Percentiles rank a stretch among this genome's conserved stretches.
Evolutionary conservation across 2,888 invertebrate genomes (phyloP).

Genomic region (Cyclophora punctaria): DNA sequence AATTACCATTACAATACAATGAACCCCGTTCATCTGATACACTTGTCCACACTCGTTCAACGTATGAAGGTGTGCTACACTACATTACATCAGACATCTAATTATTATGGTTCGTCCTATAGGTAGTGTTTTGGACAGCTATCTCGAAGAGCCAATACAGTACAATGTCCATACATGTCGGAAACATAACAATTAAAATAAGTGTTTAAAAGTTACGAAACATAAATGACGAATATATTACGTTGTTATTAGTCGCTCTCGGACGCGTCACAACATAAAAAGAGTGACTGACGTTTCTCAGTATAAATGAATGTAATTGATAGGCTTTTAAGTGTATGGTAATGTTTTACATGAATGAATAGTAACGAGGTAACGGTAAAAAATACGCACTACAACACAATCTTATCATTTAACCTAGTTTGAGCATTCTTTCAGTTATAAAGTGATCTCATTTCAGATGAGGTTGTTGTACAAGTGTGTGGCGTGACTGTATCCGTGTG

Average conservation of each 20-base stretch:
- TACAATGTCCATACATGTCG: too few species aligned
- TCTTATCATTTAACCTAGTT: slow-evolving; percentile 25
- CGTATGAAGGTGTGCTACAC: too few species aligned
- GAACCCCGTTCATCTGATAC: slow-evolving; percentile 12
- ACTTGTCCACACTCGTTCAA: too few species aligned
- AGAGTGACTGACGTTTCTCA: slow-evolving; percentile 39
- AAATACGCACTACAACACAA: slow-evolving; percentile 28
- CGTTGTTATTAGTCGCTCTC: too few species aligned
- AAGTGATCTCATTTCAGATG: slow-evolving; percentile 24
- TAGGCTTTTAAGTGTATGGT: slow-evolving; percentile 40
- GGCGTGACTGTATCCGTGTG: slow-evolving; percentile 22
- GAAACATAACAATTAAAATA: too few species aligned
- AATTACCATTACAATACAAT: slow-evolving; percentile 40
- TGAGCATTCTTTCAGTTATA: slow-evolving; percentile 35
- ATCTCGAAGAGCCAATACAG: too few species aligned
- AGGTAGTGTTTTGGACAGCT: too few species aligned
- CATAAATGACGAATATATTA: too few species aligned
- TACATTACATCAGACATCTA: too few species aligned
- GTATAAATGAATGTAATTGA: slow-evolving; percentile 40
- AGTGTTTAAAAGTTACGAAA: too few species aligned
- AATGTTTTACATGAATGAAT: slow-evolving; percentile 41
- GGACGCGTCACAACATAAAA: background rate
- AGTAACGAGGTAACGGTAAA: slow-evolving; percentile 35
- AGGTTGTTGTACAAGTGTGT: slow-evolving; percentile 25
- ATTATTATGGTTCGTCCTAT: too few species aligned